Evolutionary conservation across 2,888 invertebrate genomes (phyloP).

Genomic region (Andrena dorsata): DNA sequence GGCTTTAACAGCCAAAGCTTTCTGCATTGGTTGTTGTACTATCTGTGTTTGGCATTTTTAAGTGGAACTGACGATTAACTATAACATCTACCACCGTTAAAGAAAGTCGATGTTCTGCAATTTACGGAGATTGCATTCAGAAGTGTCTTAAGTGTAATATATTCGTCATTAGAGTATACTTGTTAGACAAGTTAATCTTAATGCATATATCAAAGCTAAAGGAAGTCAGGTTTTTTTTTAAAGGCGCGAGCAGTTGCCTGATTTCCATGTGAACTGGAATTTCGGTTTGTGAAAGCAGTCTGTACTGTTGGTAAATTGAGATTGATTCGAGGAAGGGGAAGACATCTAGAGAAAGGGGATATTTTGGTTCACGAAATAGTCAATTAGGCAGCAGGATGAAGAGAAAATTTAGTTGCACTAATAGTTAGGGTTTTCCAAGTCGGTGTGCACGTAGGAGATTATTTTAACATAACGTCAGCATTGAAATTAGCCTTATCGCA

Average conservation of each 20-base stretch:
- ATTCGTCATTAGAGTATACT: conserved; percentile 27
- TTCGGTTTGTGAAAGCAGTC: background rate
- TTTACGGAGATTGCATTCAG: conserved; percentile 7
- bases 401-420: background rate
- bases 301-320: background rate
- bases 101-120: conserved; percentile 2
- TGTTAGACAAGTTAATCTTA: conserved; percentile 16
- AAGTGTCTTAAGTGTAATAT: conserved; percentile 37
- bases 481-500: background rate
- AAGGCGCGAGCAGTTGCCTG: background rate
- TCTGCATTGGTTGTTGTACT: background rate
- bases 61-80: background rate
- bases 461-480: background rate
- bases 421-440: background rate
- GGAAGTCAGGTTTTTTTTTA: background rate
- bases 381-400: background rate
- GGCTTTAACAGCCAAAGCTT: background rate
- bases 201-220: background rate
- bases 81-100: background rate
- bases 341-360: no score
- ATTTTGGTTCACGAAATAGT: no score
- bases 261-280: background rate
- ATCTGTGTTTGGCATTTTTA: background rate
- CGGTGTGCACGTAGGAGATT: conserved; percentile 1
- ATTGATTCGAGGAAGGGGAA: no score